phyloP scores from a whole-genome alignment of 2,113 vertebrate species.

The Gila orcuttii region DNA sequence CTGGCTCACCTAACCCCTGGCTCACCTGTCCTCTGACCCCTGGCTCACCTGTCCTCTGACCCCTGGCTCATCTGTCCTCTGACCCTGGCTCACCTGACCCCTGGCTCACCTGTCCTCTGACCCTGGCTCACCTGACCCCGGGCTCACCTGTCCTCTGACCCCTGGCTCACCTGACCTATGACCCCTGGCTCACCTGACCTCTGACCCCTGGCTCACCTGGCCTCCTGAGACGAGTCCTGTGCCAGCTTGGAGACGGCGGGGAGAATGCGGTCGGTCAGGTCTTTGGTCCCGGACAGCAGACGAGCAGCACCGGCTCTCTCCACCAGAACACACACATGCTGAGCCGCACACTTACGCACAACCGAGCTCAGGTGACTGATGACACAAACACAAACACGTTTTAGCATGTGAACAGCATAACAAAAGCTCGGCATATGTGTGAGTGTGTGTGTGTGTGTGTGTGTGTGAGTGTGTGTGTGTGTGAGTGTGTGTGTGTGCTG shows the following conservation, averaged over 20 bases:
- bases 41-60: no score
- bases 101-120: no score
- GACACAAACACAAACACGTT: neutral
- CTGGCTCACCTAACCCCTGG: no score
- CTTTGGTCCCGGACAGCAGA: constrained; percentile 79
- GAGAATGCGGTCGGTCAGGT: constrained; percentile 82
- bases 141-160: no score
- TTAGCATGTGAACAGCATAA: no score
- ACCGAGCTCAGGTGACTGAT: constrained; percentile 85
- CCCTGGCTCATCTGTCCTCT: no score
- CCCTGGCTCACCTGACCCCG: no score
- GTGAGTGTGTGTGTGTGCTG: constrained; percentile 44
- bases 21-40: no score
- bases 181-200: neutral
- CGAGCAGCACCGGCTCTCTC: constrained; percentile 82
- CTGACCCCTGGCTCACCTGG: constrained; percentile 75
- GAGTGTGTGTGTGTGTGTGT: neutral
- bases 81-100: no score
- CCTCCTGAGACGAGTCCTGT: constrained; percentile 91
- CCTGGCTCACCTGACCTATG: no score
- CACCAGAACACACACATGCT: constrained; percentile 82
- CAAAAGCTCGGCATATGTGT: no score
- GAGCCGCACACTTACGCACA: constrained; percentile 87
- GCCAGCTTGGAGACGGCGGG: constrained; percentile 82
- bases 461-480: neutral